phyloP scores from a whole-genome alignment of 2,888 invertebrate genomes.

The Malthinus flaveolus region DNA sequence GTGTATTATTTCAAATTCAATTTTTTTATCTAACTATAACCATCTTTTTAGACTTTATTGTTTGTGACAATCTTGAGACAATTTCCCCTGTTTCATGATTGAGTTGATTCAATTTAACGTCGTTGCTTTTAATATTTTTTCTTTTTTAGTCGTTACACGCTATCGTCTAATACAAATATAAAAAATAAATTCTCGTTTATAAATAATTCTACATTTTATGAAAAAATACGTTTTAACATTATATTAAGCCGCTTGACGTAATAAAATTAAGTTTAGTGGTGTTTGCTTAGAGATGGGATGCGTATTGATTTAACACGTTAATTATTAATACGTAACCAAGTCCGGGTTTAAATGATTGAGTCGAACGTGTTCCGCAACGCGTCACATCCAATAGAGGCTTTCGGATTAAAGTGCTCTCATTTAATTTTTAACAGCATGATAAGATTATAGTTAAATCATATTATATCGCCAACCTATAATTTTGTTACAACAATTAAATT shows the following conservation, averaged over 20 bases:
- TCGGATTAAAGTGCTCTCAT: conserved; percentile 27
- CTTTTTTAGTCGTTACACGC: background rate
- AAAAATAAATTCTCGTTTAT: too few relatives aligned
- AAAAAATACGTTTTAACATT: too few relatives aligned
- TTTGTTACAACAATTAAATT: conserved; percentile 1
- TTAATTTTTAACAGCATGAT: conserved; percentile 28
- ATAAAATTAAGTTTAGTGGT: too few relatives aligned
- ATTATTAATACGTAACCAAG: conserved; percentile 28
- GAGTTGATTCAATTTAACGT: conserved; percentile 38
- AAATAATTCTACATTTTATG: too few relatives aligned
- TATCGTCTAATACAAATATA: background rate
- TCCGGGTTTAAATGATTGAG: conserved; percentile 30
- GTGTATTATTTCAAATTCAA: conserved; percentile 12
- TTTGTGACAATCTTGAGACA: conserved; percentile 36
- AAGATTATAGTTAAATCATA: conserved; percentile 10
- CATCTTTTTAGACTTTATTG: conserved; percentile 22
- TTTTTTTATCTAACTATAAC: conserved; percentile 8
- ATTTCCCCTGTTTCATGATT: conserved; percentile 43
- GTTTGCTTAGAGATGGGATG: conserved; percentile 16
- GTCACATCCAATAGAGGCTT: conserved; percentile 26
- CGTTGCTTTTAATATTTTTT: conserved; percentile 1
- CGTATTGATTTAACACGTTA: conserved; percentile 27
- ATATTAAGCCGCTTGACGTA: too few relatives aligned
- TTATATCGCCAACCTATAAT: conserved; percentile 7
- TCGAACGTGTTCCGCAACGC: conserved; percentile 27